Evolutionary conservation across 2,797 vertebrate genomes (phyloP), one percentile per base, ranked within the genome.

Genomic region (Lepilemur septentrionalis): DNA sequence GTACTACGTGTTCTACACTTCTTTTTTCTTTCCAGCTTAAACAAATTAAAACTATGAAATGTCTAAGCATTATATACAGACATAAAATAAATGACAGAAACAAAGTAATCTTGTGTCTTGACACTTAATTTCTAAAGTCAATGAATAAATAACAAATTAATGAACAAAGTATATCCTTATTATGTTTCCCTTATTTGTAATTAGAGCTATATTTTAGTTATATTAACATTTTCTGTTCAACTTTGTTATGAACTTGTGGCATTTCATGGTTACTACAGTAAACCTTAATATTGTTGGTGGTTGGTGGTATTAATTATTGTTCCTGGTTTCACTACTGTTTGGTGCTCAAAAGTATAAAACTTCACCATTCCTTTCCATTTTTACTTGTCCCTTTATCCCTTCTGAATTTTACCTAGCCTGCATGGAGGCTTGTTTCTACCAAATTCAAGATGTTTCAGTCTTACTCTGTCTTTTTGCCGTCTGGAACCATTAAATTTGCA

Each of bases 161-260:
- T 67, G 5, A 83, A 79, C 72, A 35, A 38, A 89, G 63, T n/a
- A 52, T 65, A 50, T 67, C 38, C 20, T 93, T 89, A 65, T 72
- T 55, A 41, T 48, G n/a, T 55, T 43, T 93, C 22, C 55, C 32
- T 94, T 82, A 43, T 86, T 87, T 92, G 17, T 83, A 67, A 41
- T 89, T 69, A 43, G 18, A 80, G 17, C 55, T 61, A 73, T 32
- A 46, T 96, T 92, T 89, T 69, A 20, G 20, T 80, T 30, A 79
- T 32, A 88, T 82, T 87, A 87, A 91, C 20, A 83, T 90, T 89
- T 84, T 89, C 55, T 73, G 73, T 69, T 76, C 50, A 89, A 48
- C 23, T 89, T 59, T 52, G 43, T 94, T 75, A 92, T 59, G 65
- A 89, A 65, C 23, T 52, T n/a, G 1, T 52, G 55, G 43, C 59